Percentiles rank a stretch among this genome's conserved stretches.
Conservation (phyloP, 2,888 invertebrate genomes). For the Melanchra persicariae region DNA sequence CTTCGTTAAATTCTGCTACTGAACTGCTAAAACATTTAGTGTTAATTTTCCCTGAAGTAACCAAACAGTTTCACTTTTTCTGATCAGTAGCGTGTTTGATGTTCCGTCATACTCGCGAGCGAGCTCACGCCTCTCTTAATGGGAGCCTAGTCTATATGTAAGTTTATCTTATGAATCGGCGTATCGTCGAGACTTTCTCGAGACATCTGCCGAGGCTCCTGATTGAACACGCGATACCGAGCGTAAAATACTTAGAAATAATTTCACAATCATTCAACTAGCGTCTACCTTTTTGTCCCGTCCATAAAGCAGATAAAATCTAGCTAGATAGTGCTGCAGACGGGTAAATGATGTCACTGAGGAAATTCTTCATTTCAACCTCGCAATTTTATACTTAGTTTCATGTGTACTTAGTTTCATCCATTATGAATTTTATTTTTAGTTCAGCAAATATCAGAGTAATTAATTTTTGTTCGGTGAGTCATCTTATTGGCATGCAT, state of each 20-base stretch:
- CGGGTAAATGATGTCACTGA: slow-evolving; percentile 55
- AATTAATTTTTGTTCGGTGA: slow-evolving; percentile 12
- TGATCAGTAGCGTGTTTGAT: slow-evolving; percentile 34
- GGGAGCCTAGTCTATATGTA: slow-evolving; percentile 64
- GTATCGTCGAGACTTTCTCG: slow-evolving; percentile 77
- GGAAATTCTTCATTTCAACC: slow-evolving; percentile 56
- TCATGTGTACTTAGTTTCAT: slow-evolving; percentile 40
- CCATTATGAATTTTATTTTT: slow-evolving; percentile 12
- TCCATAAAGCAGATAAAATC: slow-evolving; percentile 64
- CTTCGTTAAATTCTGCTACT: not conserved
- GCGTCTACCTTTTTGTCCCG: slow-evolving; percentile 60
- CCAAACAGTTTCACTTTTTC: slow-evolving; percentile 30
- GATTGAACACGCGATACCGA: slow-evolving; percentile 76
- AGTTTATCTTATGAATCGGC: slow-evolving; percentile 76
- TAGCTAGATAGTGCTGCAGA: slow-evolving; percentile 56
- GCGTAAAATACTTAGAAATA: slow-evolving; percentile 68
- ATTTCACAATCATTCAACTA: slow-evolving; percentile 69
- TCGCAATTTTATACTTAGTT: slow-evolving; percentile 45
- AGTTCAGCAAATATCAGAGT: not conserved
- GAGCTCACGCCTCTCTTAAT: slow-evolving; percentile 49
- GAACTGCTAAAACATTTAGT: not conserved
- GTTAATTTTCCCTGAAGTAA: not conserved
- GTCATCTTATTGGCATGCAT: slow-evolving; percentile 37
- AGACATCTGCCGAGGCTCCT: slow-evolving; percentile 76
- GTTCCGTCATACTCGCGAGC: slow-evolving; percentile 36